phyloP scores from a whole-genome alignment of 2,113 vertebrate species.

The Microcebus murinus region DNA sequence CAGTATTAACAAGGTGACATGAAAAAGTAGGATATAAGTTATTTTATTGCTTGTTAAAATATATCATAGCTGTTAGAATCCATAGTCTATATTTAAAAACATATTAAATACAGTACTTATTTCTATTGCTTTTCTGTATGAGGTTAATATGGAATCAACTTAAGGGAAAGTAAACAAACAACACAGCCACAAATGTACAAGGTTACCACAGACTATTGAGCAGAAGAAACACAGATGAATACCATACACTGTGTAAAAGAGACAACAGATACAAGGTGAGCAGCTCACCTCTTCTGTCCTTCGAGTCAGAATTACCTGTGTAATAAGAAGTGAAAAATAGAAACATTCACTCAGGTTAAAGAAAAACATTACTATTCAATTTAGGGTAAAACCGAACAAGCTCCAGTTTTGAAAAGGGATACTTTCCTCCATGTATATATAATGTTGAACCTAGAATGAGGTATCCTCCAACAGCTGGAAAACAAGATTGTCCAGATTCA shows the following conservation, averaged over 20 bases:
- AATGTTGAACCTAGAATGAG: neutral
- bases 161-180: constrained; percentile 48
- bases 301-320: constrained; percentile 85
- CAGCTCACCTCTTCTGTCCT: constrained; percentile 85
- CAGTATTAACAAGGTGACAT: constrained; percentile 25
- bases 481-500: neutral
- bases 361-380: constrained; percentile 48
- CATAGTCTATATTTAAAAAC: constrained; percentile 30
- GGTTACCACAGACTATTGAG: constrained; percentile 25
- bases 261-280: constrained; percentile 67
- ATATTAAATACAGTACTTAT: neutral
- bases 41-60: constrained; percentile 42
- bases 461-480: neutral
- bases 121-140: constrained; percentile 38
- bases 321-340: constrained; percentile 80
- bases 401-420: neutral
- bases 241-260: constrained; percentile 47
- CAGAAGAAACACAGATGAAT: constrained; percentile 37
- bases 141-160: constrained; percentile 59
- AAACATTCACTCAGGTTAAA: constrained; percentile 75
- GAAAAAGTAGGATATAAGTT: neutral
- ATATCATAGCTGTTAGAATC: neutral
- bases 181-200: constrained; percentile 36
- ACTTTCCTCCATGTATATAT: neutral
- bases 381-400: constrained; percentile 51